A percentile compares a stretch with the other conserved stretches of the same genome.
Conservation (phyloP, 2,113 vertebrate species). For the Hyaena hyaena region DNA sequence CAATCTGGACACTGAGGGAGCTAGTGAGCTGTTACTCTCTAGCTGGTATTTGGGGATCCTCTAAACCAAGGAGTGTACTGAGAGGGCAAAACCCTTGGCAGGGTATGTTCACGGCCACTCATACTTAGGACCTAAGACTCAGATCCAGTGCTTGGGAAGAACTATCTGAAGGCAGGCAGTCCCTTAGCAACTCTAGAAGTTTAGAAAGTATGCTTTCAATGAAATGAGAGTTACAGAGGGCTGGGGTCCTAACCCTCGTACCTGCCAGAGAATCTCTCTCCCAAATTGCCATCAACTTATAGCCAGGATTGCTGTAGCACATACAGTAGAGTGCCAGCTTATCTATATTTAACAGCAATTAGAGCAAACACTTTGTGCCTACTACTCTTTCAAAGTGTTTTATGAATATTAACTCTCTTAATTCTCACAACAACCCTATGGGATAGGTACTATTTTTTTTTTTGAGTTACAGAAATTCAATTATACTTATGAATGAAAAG, state of each 20-base stretch:
- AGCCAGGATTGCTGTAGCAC: not conserved
- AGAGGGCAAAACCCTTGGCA: not conserved
- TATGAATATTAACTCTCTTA: slow-evolving; percentile 44
- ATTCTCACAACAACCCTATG: not conserved
- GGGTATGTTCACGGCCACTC: not conserved
- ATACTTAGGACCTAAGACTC: too few species aligned
- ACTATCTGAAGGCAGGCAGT: not conserved
- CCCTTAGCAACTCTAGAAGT: not conserved
- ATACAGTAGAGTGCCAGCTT: not conserved
- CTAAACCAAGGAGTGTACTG: not conserved
- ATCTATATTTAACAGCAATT: not conserved
- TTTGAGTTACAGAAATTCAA: slow-evolving; percentile 31
- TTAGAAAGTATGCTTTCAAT: not conserved
- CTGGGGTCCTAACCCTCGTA: not conserved
- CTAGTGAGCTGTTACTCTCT: not conserved
- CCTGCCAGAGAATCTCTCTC: not conserved
- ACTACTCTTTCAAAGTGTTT: not conserved
- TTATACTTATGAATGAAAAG: slow-evolving; percentile 26
- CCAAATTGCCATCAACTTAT: slow-evolving; percentile 18
- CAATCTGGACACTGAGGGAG: not conserved
- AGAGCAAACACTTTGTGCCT: not conserved
- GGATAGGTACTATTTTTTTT: slow-evolving; percentile 4
- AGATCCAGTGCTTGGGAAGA: not conserved
- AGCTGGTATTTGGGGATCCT: not conserved
- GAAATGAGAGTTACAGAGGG: not conserved